These are phyloP conservation scores for Ophraella communa DNA, from an alignment of 2,888 invertebrate genomes.

Conservation along the genomic window DNA sequence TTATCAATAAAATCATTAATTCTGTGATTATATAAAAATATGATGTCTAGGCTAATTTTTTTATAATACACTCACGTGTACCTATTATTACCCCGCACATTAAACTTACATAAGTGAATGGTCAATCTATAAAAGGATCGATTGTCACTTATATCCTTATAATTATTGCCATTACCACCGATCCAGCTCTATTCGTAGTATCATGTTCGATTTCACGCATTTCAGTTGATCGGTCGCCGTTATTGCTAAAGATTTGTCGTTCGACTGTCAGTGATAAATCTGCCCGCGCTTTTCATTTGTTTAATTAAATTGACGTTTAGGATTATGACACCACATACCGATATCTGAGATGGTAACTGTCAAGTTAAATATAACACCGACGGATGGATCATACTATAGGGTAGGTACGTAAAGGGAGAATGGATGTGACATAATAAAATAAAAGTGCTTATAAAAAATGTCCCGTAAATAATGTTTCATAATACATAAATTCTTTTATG, in stretches of 20 bases:
- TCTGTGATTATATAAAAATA: too few species aligned
- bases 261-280: constrained; percentile 10
- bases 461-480: background rate
- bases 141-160: constrained; percentile 5
- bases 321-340: constrained; percentile 28
- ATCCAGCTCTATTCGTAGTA: constrained; percentile 1
- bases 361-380: constrained; percentile 39
- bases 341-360: constrained; percentile 43
- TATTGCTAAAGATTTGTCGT: constrained; percentile 2
- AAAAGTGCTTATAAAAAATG: background rate
- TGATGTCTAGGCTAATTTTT: too few species aligned
- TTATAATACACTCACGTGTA: too few species aligned
- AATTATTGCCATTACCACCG: constrained; percentile 7
- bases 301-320: constrained; percentile 13
- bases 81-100: background rate
- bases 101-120: constrained; percentile 2
- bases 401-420: constrained; percentile 29
- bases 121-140: constrained; percentile 7
- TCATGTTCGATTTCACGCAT: constrained; percentile 8
- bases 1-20: too few species aligned
- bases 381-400: constrained; percentile 31
- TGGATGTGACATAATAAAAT: background rate
- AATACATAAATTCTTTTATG: too few species aligned
- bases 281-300: constrained; percentile 2
- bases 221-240: constrained; percentile 7